A percentile compares a stretch with the other conserved stretches of the same genome.
These are phyloP conservation scores for Leucoptera coffeella DNA, from an alignment of 2,888 invertebrate genomes.

Conservation along the genomic window DNA sequence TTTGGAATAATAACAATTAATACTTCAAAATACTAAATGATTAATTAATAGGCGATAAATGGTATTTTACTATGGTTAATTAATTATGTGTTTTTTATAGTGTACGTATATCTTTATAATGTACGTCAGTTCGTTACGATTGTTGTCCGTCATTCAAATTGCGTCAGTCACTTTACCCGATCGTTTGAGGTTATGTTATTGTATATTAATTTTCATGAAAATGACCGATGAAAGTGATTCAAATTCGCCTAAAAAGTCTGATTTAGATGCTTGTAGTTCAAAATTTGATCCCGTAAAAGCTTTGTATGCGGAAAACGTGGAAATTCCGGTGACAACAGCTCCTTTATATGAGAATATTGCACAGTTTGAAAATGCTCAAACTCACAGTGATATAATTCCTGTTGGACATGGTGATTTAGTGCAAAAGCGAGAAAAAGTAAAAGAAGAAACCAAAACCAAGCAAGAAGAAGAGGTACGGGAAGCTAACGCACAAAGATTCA, in stretches of 20 bases:
- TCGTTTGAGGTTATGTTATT: too few species aligned
- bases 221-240: conserved; percentile 22
- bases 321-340: conserved; percentile 51
- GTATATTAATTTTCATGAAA: too few species aligned
- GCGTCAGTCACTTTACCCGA: too few species aligned
- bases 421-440: conserved; percentile 23
- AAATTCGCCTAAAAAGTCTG: conserved; percentile 22
- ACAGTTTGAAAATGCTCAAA: conserved; percentile 41
- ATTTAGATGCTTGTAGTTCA: conserved; percentile 28
- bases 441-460: conserved; percentile 15
- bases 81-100: too few species aligned
- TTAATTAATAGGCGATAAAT: too few species aligned
- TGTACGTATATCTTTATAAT: too few species aligned
- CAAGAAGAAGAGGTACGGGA: conserved; percentile 18
- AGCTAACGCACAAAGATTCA: conserved; percentile 32
- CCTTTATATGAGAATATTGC: conserved; percentile 63
- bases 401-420: conserved; percentile 20
- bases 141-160: too few species aligned
- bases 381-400: conserved; percentile 13
- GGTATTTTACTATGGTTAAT: too few species aligned
- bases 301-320: conserved; percentile 52
- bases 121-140: too few species aligned
- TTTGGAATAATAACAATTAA: too few species aligned
- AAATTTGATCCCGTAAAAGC: conserved; percentile 67
- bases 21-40: too few species aligned